phyloP scores from a whole-genome alignment of 2,888 invertebrate genomes.

The Charanyca ferruginea region DNA sequence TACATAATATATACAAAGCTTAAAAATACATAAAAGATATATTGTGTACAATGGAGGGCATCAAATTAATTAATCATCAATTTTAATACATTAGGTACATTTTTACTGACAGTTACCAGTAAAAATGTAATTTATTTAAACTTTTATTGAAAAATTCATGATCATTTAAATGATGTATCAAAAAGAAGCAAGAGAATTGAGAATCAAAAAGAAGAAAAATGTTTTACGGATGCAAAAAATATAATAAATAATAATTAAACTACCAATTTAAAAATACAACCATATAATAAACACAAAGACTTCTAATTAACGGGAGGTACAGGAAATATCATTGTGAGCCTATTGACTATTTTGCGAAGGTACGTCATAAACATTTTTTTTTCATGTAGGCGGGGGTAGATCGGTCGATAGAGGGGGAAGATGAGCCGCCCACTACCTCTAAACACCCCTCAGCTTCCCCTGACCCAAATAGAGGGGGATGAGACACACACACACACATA shows the following conservation, averaged over 20 bases:
- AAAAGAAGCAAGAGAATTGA: too few species aligned
- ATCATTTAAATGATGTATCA: too few species aligned
- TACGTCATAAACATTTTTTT: slow-evolving; percentile 69
- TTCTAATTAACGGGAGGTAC: slow-evolving; percentile 9
- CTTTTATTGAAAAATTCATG: too few species aligned
- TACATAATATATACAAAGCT: too few species aligned
- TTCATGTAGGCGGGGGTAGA: slow-evolving; percentile 71
- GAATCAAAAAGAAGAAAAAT: not conserved
- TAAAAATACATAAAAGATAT: too few species aligned
- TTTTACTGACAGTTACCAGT: too few species aligned
- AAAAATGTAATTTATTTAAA: too few species aligned
- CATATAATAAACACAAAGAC: slow-evolving; percentile 1
- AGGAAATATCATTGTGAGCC: slow-evolving; percentile 14
- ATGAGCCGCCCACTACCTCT: slow-evolving; percentile 75
- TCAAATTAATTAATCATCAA: too few species aligned
- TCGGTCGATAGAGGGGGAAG: slow-evolving; percentile 82
- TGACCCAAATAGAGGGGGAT: slow-evolving; percentile 83
- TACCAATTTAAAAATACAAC: not conserved
- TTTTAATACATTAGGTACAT: too few species aligned
- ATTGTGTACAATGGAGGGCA: too few species aligned
- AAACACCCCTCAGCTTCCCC: slow-evolving; percentile 79
- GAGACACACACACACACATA: slow-evolving; percentile 71
- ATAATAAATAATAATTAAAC: slow-evolving; percentile 2
- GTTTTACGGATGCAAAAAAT: not conserved
- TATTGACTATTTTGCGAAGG: slow-evolving; percentile 43